Evolutionary conservation across 2,113 vertebrate species (phyloP).

Genomic region (Larimichthys crocea): DNA sequence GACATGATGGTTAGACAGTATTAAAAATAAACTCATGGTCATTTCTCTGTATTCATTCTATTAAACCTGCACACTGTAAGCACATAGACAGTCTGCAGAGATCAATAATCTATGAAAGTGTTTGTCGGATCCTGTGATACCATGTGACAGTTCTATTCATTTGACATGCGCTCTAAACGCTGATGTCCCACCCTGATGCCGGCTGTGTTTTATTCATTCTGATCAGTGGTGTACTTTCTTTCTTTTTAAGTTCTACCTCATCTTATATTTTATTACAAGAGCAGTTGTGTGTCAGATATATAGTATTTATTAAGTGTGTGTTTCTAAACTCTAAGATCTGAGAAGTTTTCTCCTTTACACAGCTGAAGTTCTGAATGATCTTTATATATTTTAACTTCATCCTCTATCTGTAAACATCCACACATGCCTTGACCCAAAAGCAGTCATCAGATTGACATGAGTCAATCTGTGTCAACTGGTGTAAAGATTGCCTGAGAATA

Average conservation of each 20-base stretch:
- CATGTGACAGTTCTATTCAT: conserved; percentile 14
- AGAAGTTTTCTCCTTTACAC: too few species aligned
- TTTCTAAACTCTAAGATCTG: too few species aligned
- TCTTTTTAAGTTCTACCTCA: neutral
- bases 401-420: too few species aligned
- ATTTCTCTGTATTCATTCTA: neutral
- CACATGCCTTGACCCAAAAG: too few species aligned
- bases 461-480: too few species aligned
- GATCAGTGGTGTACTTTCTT: neutral
- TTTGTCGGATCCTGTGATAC: neutral
- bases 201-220: neutral
- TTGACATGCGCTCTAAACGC: conserved; percentile 4
- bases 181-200: conserved; percentile 5
- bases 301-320: too few species aligned
- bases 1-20: too few species aligned
- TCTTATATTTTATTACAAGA: neutral
- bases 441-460: too few species aligned
- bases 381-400: too few species aligned
- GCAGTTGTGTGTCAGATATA: neutral
- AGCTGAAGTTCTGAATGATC: neutral
- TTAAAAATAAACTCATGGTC: too few species aligned
- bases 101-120: neutral
- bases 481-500: too few species aligned
- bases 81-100: neutral
- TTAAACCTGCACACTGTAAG: neutral